Percentiles rank a stretch among this genome's conserved stretches.
Conservation (phyloP, 2,797 vertebrate genomes). For the Rallus crepitans region DNA sequence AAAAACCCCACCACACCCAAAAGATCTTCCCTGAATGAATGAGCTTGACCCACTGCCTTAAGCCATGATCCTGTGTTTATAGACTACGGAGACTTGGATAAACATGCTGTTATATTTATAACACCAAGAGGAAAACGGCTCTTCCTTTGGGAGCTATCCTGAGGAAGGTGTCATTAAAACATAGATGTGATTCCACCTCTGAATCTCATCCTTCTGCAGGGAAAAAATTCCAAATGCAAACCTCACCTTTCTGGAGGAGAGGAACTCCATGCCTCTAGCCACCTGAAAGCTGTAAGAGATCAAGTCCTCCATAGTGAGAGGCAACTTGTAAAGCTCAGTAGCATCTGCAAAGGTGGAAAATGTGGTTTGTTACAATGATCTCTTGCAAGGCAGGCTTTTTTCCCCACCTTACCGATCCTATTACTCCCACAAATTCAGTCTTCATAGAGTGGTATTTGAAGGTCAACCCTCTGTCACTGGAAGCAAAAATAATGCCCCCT, state of each 20-base stretch:
- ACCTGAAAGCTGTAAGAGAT: slow-evolving; percentile 98
- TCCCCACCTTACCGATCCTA: background rate
- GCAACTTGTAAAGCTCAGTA: slow-evolving; percentile 74
- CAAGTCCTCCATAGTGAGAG: slow-evolving; percentile 91
- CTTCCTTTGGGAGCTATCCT: slow-evolving; percentile 56
- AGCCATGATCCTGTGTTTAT: slow-evolving; percentile 62
- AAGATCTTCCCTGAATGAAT: slow-evolving; percentile 48
- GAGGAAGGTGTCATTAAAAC: slow-evolving; percentile 43
- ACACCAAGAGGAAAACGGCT: slow-evolving; percentile 9
- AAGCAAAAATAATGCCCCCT: slow-evolving; percentile 51
- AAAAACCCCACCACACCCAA: background rate
- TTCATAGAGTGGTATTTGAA: background rate
- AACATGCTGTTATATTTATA: slow-evolving; percentile 48
- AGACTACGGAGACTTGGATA: slow-evolving; percentile 43
- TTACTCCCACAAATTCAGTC: background rate
- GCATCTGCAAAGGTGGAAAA: slow-evolving; percentile 73
- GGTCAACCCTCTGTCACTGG: slow-evolving; percentile 34
- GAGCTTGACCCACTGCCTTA: slow-evolving; percentile 49
- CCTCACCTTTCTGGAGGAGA: slow-evolving; percentile 85
- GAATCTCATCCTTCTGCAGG: background rate
- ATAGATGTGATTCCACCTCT: slow-evolving; percentile 27
- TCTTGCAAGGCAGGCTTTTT: background rate
- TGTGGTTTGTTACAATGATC: background rate
- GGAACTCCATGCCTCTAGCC: slow-evolving; percentile 96
- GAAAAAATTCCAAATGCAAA: background rate